These are phyloP conservation scores for Ciconia stormi DNA, from an alignment of 2,113 vertebrate species.

Conservation along the genomic window DNA sequence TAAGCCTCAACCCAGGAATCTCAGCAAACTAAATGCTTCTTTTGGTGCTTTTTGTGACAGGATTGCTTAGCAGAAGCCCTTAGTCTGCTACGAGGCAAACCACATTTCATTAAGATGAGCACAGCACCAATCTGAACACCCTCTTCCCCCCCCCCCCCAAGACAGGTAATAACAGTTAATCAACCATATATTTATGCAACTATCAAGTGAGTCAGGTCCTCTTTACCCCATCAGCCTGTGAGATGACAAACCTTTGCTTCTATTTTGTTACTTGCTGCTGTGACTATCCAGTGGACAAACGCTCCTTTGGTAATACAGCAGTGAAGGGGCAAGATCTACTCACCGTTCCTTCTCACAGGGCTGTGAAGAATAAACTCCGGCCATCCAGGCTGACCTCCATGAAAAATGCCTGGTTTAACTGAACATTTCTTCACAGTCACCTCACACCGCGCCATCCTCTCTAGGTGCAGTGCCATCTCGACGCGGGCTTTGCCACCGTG, in stretches of 20 bases:
- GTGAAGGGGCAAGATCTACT: fast-evolving
- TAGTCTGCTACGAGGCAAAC: neutral
- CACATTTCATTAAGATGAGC: neutral
- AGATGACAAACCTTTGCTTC: neutral
- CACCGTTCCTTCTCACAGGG: fast-evolving
- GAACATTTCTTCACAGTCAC: no score
- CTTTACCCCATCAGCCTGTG: neutral
- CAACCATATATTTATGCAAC: neutral
- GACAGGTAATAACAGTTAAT: neutral
- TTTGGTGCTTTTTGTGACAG: neutral
- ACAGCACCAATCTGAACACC: neutral
- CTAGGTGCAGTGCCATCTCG: fast-evolving
- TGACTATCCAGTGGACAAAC: neutral
- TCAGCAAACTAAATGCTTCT: neutral
- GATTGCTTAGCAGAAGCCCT: neutral
- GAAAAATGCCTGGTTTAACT: neutral
- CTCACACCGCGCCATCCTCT: fast-evolving
- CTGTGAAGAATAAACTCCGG: neutral
- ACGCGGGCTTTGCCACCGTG: fast-evolving
- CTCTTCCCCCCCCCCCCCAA: fast-evolving
- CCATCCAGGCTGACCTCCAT: neutral
- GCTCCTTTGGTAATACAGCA: neutral
- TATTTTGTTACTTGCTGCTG: neutral
- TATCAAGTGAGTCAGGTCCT: neutral
- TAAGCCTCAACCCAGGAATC: neutral